These are phyloP conservation scores for Pogona vitticeps DNA, from an alignment of 2,113 vertebrate genomes.

Conservation along the genomic window DNA sequence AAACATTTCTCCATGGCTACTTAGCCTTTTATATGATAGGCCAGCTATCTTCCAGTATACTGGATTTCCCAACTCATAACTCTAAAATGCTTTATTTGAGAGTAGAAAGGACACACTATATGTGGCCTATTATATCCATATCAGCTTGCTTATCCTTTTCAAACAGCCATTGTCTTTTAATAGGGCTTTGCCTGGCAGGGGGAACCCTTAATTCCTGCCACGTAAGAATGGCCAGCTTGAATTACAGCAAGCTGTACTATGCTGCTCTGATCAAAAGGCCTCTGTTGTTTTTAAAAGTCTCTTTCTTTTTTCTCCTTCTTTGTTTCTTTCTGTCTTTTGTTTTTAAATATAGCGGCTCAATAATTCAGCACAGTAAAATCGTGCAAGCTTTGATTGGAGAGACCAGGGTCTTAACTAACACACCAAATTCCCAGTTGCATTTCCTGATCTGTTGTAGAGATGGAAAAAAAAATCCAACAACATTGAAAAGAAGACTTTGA, in stretches of 20 bases:
- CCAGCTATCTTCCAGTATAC: constrained; percentile 68
- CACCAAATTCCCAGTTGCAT: constrained; percentile 36
- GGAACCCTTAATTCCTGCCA: constrained; percentile 77
- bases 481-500: constrained; percentile 65
- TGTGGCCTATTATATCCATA: constrained; percentile 84
- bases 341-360: constrained; percentile 67
- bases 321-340: constrained; percentile 45
- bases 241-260: constrained; percentile 79
- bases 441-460: constrained; percentile 56
- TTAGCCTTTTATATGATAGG: constrained; percentile 61
- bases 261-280: constrained; percentile 81
- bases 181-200: constrained; percentile 78
- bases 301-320: neutral
- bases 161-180: constrained; percentile 83
- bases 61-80: constrained; percentile 77
- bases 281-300: constrained; percentile 75
- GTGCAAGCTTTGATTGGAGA: constrained; percentile 76
- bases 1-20: constrained; percentile 69
- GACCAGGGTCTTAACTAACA: constrained; percentile 78
- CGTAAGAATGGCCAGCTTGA: constrained; percentile 81
- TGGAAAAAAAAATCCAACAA: constrained; percentile 48
- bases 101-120: constrained; percentile 77
- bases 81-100: constrained; percentile 81
- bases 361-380: constrained; percentile 71
- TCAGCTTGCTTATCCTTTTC: constrained; percentile 82